phyloP scores from a whole-genome alignment of 2,113 vertebrate genomes.

The Ophiodon elongatus region DNA sequence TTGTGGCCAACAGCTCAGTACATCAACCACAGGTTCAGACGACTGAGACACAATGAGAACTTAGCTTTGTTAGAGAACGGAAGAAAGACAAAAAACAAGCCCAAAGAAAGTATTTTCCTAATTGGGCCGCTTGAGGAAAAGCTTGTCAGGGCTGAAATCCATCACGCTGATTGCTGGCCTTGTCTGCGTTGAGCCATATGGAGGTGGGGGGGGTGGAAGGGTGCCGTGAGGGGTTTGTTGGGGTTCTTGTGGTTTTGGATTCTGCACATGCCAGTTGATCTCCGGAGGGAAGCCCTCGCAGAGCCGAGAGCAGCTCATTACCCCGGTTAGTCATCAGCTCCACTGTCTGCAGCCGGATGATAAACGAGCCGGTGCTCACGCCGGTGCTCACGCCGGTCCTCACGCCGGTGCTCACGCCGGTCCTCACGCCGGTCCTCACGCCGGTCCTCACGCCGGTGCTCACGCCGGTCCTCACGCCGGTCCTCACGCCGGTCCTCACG shows the following conservation, averaged over 20 bases:
- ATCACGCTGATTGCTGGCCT: slow-evolving; percentile 78
- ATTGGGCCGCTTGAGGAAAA: slow-evolving; percentile 73
- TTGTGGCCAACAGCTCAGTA: slow-evolving; percentile 14
- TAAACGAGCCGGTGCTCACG: slow-evolving; percentile 73
- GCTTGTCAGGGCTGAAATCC: slow-evolving; percentile 73
- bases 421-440: slow-evolving; percentile 56
- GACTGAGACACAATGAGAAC: slow-evolving; percentile 45
- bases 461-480: no score
- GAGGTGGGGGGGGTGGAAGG: slow-evolving; percentile 31
- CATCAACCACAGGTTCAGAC: slow-evolving; percentile 27
- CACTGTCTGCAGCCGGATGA: slow-evolving; percentile 74
- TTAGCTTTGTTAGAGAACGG: slow-evolving; percentile 37
- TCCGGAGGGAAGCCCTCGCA: slow-evolving; percentile 64
- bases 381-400: slow-evolving; percentile 52
- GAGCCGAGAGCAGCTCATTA: slow-evolving; percentile 73
- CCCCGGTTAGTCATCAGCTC: slow-evolving; percentile 66
- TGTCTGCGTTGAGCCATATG: slow-evolving; percentile 66
- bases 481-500: slow-evolving; percentile 56
- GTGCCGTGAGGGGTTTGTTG: slow-evolving; percentile 55
- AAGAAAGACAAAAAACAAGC: slow-evolving; percentile 49
- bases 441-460: slow-evolving; percentile 48
- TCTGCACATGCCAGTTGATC: slow-evolving; percentile 69
- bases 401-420: slow-evolving; percentile 54
- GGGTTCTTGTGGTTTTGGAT: slow-evolving; percentile 73
- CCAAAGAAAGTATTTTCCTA: slow-evolving; percentile 65